Base-by-base conservation (phyloP, 1,140 invertebrate genomes). In the Drosophila ogumai region DNA sequence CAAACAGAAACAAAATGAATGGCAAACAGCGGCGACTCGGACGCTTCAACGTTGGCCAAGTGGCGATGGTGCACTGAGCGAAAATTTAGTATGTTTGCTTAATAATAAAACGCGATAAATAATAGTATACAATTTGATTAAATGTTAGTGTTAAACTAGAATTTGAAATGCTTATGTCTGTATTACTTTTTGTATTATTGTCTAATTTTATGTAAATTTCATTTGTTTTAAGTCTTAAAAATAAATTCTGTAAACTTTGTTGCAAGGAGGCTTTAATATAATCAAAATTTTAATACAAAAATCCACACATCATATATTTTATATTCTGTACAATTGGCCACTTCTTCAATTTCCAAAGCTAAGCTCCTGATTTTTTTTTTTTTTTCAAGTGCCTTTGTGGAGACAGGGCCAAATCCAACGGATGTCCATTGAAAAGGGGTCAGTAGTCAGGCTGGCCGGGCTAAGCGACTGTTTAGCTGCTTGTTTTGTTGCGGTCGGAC, bases 1-100 rank as follows among this genome's bases (percentile, higher is more conserved):
- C 81, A 90, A 90, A 90, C 85, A 90, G 85, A 90, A 90, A 90
- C 85, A 90, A 90, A 90, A 90, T 90, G 85, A 90, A 90, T 90
- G 85, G 84, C 84, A 88, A 88, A 88, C 85, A 88, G 77, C 76
- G 75, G 75, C 76, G 76, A 66, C 75, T 65, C 47, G 49, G 58
- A 79, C 66, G 74, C 57, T 56, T 32, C 15, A 67, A 72, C 66
- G 68, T 47, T 72, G 52, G 25, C 66, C 63, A 55, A 73, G 68
- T 73, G 69, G 69, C 67, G 52, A 73, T n/a, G 6, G n/a, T 72
- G 36, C 67, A 71, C 64, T 56, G 0, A 15, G 25, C 46, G n/a
- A 72, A 58, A 72, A n/a, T 13, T 3, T 4, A 12, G 10, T 8
- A 13, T 15, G 13, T 15, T 46, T n/a, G 1, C 22, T 15, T 41